phyloP scores from a whole-genome alignment of 2,113 vertebrate species.

The Antennarius striatus region DNA sequence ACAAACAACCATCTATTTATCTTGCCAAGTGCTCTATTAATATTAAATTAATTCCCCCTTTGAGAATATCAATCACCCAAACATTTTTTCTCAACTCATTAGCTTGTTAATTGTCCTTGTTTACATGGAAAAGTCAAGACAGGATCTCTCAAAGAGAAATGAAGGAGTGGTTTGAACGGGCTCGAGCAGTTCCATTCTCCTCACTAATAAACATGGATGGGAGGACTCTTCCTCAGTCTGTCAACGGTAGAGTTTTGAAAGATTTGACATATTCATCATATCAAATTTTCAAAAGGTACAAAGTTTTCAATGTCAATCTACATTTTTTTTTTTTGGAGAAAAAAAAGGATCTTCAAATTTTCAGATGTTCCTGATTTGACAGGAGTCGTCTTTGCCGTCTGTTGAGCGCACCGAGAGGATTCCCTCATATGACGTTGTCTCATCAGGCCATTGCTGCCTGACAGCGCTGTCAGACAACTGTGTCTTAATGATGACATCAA shows the following conservation, averaged over 20 bases:
- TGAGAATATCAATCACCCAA: slow-evolving; percentile 80
- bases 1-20: slow-evolving; percentile 79
- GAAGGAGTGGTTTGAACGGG: slow-evolving; percentile 36
- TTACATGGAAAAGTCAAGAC: slow-evolving; percentile 76
- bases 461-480: slow-evolving; percentile 38
- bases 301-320: slow-evolving; percentile 13
- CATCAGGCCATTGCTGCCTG: slow-evolving; percentile 28
- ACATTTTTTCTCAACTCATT: slow-evolving; percentile 75
- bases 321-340: neutral
- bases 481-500: slow-evolving; percentile 36
- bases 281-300: neutral
- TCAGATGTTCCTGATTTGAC: slow-evolving; percentile 38
- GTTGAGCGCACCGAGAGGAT: slow-evolving; percentile 11
- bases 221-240: slow-evolving; percentile 2
- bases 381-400: slow-evolving; percentile 14
- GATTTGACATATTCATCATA: slow-evolving; percentile 1
- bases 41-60: slow-evolving; percentile 80
- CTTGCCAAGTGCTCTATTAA: slow-evolving; percentile 82
- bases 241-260: neutral
- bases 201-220: neutral
- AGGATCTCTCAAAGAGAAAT: slow-evolving; percentile 52
- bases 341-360: slow-evolving; percentile 2
- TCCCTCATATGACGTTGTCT: slow-evolving; percentile 6
- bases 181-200: slow-evolving; percentile 18
- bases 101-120: slow-evolving; percentile 82